These are phyloP conservation scores for Agonopterix alstromeriana DNA, from an alignment of 2,888 invertebrate genomes.

Conservation along the genomic window DNA sequence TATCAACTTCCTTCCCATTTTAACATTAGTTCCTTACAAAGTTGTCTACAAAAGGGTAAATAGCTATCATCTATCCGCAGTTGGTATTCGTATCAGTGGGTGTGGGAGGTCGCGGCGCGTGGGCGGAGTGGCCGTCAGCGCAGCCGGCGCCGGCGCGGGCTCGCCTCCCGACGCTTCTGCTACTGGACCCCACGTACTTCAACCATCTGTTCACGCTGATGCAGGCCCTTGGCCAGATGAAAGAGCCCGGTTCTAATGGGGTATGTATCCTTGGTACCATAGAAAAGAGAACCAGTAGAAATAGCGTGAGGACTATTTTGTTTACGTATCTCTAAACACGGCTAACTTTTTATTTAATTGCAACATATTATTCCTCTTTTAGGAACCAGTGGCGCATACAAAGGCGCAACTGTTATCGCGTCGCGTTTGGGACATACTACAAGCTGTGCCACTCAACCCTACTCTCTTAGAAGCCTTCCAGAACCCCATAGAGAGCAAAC, in stretches of 20 bases:
- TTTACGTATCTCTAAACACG: no score
- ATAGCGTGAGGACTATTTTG: no score
- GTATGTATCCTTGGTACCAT: conserved; percentile 32
- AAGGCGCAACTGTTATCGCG: conserved; percentile 93
- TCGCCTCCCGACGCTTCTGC: conserved; percentile 88
- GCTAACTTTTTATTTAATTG: not conserved
- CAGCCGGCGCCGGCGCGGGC: conserved; percentile 92
- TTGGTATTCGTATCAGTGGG: conserved; percentile 94
- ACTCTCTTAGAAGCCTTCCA: conserved; percentile 90
- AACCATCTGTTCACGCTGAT: conserved; percentile 93
- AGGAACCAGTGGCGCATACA: conserved; percentile 85
- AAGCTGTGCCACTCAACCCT: conserved; percentile 93
- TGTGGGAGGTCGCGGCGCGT: conserved; percentile 81
- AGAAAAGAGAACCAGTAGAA: no score
- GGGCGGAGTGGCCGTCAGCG: conserved; percentile 89
- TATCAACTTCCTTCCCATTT: no score
- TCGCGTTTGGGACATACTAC: conserved; percentile 96
- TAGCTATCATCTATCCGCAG: conserved; percentile 44
- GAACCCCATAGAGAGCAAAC: conserved; percentile 80
- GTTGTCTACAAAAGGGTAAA: no score
- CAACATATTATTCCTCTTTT: conserved; percentile 17
- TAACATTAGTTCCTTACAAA: no score
- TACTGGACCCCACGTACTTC: conserved; percentile 92
- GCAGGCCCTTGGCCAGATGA: conserved; percentile 93
- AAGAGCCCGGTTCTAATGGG: conserved; percentile 83